Evolutionary conservation across 2,113 vertebrate genomes (phyloP), one percentile per base, ranked within the genome.

Genomic region (Philantomba maxwellii): DNA sequence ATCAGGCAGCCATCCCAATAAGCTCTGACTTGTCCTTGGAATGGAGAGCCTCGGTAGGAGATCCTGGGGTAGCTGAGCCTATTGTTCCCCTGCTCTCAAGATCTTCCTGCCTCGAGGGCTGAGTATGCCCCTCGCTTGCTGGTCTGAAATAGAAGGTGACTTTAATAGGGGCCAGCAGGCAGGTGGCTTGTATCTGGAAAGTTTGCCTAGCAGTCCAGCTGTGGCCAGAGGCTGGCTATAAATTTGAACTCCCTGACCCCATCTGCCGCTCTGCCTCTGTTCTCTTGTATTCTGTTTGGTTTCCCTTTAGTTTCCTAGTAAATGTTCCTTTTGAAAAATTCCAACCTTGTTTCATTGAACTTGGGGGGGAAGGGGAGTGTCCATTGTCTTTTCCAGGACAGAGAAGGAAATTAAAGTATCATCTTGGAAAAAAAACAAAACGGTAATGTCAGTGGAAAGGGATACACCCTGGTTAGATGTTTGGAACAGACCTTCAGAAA

Each of bases 231-330:
- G 86, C 95, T 78, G 45, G n/a, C 95, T 91, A 94, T 96, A 89
- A 70, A 83, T 95, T 33, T 73, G 33, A 97, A 96, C 36, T 96
- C 77, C 94, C 70, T 89, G 91, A 53, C 49, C 70, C 85, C 39
- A 64, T 95, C 82, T 96, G 95, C 87, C 91, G 51, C 80, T 97
- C 94, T 97, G 92, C 91, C 88, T 97, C 85, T 96, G 73, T 98
- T 97, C 89, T 97, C 95, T 94, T 97, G 91, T 60, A 88, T 96
- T 98, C 87, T 96, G 92, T 97, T 97, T 94, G 87, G 93, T 98
- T 96, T 80, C 85, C 95, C 97, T 95, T 96, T 98, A 97, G 97
- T 97, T 97, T 98, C 97, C 94, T 94, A 98, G 98, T 98, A 98
- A 97, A 98, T 84, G 53, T 75, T 97, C 91, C 96, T 97, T 98